These are phyloP conservation scores for Nibea albiflora DNA, from an alignment of 2,113 vertebrate species.

Conservation along the genomic window DNA sequence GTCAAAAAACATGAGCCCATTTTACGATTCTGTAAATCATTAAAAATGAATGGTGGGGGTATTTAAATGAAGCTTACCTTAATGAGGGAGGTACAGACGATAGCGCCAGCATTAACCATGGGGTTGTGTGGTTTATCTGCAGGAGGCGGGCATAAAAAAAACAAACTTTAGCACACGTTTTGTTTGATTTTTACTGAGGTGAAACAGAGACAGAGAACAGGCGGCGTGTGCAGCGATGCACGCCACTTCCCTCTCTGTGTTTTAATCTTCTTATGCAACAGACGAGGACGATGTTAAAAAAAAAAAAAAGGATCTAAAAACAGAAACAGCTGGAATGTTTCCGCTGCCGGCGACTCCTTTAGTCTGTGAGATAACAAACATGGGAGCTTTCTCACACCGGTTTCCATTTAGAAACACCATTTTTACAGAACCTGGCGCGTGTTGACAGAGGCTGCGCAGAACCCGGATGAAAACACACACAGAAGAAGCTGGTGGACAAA, in stretches of 20 bases:
- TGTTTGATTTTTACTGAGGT: not conserved
- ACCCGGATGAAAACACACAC: not conserved
- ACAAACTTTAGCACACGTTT: not conserved
- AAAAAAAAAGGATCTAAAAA: not conserved
- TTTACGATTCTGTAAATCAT: not conserved
- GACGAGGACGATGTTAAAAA: conserved; percentile 2
- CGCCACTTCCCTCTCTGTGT: not conserved
- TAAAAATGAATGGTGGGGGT: not conserved
- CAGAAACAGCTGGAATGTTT: conserved; percentile 25
- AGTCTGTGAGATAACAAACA: conserved; percentile 16
- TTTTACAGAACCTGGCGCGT: not conserved
- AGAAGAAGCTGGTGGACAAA: not conserved
- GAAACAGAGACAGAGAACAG: not conserved
- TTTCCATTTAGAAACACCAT: not conserved
- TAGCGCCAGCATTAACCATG: conserved; percentile 99
- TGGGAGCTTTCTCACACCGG: not conserved
- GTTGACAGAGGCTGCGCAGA: not conserved
- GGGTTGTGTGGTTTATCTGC: conserved; percentile 99
- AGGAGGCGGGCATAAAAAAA: not conserved
- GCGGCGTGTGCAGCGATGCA: not conserved
- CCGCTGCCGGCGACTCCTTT: not conserved
- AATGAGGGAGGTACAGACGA: conserved; percentile 97
- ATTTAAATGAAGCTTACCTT: conserved; percentile 87
- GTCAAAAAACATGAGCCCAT: not conserved
- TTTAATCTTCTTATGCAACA: conserved; percentile 46